Evolutionary conservation across 2,888 invertebrate species (phyloP).

Genomic region (Abscondita cerata): DNA sequence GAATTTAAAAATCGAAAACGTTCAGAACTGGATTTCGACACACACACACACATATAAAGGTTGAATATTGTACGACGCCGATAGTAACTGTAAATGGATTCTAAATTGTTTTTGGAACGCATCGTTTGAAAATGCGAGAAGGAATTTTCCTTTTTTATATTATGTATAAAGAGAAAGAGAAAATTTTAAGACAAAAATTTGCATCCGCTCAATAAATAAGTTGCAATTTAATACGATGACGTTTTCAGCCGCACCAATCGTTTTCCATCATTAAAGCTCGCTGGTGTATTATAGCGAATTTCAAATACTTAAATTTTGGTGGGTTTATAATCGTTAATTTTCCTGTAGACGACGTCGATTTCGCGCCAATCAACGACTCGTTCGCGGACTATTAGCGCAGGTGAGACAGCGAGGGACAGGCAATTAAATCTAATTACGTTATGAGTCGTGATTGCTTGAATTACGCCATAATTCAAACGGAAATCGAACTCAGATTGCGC

Average conservation of each 20-base stretch:
- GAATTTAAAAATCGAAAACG: conserved; percentile 44
- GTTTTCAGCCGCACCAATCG: not conserved
- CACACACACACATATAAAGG: conserved; percentile 35
- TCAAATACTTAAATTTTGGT: conserved; percentile 15
- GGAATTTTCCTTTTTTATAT: conserved; percentile 19
- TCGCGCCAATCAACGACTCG: conserved; percentile 32
- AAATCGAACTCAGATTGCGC: conserved; percentile 53
- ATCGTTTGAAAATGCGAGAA: conserved; percentile 27
- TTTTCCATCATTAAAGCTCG: conserved; percentile 2
- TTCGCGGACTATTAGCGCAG: conserved; percentile 37
- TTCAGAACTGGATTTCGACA: conserved; percentile 37
- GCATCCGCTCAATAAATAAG: not conserved
- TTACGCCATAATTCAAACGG: conserved; percentile 50
- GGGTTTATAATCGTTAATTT: conserved; percentile 35
- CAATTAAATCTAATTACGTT: conserved; percentile 51
- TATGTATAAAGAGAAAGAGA: conserved; percentile 10
- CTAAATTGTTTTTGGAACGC: conserved; percentile 38
- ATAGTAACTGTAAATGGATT: conserved; percentile 39
- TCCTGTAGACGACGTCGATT: conserved; percentile 28
- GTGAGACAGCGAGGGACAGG: conserved; percentile 36
- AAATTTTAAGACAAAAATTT: too few relatives aligned
- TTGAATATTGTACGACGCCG: conserved; percentile 37
- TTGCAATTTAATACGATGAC: not conserved
- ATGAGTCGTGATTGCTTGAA: conserved; percentile 53
- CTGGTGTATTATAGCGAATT: conserved; percentile 4